Evolutionary conservation across 2,113 vertebrate species (phyloP).

Genomic region (Excalfactoria chinensis): DNA sequence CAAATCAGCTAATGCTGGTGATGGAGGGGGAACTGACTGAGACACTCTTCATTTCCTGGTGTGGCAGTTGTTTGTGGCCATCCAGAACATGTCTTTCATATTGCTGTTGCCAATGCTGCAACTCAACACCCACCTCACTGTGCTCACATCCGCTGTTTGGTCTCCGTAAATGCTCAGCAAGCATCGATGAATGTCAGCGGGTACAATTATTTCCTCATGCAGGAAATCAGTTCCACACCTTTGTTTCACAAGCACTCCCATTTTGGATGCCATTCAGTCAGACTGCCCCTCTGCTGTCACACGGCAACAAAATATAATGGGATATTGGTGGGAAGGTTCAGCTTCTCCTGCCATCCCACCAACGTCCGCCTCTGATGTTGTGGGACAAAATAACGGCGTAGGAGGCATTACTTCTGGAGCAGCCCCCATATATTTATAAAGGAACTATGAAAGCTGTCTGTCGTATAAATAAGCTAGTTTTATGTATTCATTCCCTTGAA

Average conservation of each 20-base stretch:
- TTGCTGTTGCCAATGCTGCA: no score
- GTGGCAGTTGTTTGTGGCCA: no score
- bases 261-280: neutral
- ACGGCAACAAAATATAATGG: no score
- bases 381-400: neutral
- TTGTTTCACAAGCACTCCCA: neutral
- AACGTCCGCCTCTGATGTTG: neutral
- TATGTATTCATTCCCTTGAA: neutral
- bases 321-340: no score
- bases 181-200: neutral
- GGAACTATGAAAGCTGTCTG: neutral
- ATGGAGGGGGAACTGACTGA: neutral
- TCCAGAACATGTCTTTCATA: no score
- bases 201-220: neutral
- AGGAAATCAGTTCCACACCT: neutral
- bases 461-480: neutral
- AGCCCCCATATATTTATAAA: neutral
- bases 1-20: no score
- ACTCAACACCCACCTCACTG: no score
- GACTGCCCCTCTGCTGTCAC: no score
- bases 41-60: no score
- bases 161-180: neutral
- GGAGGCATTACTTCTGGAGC: neutral
- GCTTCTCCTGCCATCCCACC: no score
- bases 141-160: no score